phyloP scores from a whole-genome alignment of 2,888 invertebrate species.

The Cheilosia grossa region DNA sequence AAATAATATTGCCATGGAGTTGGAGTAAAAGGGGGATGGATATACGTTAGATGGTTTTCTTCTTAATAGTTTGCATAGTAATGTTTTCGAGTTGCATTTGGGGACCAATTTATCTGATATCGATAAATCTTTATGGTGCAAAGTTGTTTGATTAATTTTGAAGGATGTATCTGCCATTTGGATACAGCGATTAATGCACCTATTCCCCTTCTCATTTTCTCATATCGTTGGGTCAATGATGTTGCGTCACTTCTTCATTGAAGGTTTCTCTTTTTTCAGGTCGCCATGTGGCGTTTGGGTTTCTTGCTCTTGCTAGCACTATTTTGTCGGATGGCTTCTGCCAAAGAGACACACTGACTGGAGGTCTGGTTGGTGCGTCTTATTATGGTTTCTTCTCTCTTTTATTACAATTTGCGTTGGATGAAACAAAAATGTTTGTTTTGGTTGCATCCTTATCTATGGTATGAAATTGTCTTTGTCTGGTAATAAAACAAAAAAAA shows the following conservation, averaged over 20 bases:
- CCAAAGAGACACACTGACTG: conserved; percentile 49
- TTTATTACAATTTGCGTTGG: conserved; percentile 49
- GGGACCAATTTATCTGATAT: too few relatives aligned
- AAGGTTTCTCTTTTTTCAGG: conserved; percentile 46
- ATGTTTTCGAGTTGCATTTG: too few relatives aligned
- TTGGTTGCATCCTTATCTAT: conserved; percentile 73
- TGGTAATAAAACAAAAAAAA: conserved; percentile 42
- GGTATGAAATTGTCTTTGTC: conserved; percentile 73
- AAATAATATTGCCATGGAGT: conserved; percentile 18
- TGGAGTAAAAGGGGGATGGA: conserved; percentile 37
- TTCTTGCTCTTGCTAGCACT: conserved; percentile 61
- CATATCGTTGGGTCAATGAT: conserved; percentile 40
- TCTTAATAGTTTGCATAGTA: background rate
- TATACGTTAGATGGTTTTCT: conserved; percentile 11
- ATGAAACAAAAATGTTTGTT: conserved; percentile 69
- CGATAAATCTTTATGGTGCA: too few relatives aligned
- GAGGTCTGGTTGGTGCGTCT: conserved; percentile 42
- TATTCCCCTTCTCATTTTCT: conserved; percentile 52
- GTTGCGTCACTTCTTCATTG: conserved; percentile 56
- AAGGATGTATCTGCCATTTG: background rate
- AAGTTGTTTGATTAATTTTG: background rate
- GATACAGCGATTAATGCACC: background rate
- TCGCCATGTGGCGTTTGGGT: conserved; percentile 10
- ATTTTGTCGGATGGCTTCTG: conserved; percentile 27
- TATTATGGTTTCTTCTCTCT: conserved; percentile 62